Percentiles rank a stretch among this genome's conserved stretches.
Evolutionary conservation across 1,140 invertebrate genomes (phyloP).

Genomic region (Hylaeus volcanicus): DNA sequence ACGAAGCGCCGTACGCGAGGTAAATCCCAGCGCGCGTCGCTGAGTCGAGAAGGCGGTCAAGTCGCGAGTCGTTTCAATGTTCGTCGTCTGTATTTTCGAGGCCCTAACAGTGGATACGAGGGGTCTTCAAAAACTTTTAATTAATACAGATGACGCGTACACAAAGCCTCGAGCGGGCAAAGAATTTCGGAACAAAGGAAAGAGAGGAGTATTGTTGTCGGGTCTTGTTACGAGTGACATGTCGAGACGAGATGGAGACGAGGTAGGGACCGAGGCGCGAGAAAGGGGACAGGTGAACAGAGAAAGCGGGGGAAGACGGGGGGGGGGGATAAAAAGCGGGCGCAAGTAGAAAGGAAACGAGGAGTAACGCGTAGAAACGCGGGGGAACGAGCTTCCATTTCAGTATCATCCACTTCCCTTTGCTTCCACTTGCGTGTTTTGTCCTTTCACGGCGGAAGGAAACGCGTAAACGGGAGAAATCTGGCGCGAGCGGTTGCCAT

Average conservation of each 20-base stretch:
- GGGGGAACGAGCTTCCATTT: slow-evolving; percentile 54
- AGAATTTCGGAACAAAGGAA: slow-evolving; percentile 74
- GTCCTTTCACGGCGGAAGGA: slow-evolving; percentile 39
- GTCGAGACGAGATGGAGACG: slow-evolving; percentile 42
- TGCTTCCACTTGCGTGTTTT: slow-evolving; percentile 38
- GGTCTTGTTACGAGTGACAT: slow-evolving; percentile 71
- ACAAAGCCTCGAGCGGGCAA: slow-evolving; percentile 69
- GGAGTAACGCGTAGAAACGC: slow-evolving; percentile 49
- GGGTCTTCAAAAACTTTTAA: slow-evolving; percentile 73
- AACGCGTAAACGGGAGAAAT: slow-evolving; percentile 57
- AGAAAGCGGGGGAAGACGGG: neutral
- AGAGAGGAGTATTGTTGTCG: slow-evolving; percentile 72
- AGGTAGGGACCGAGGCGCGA: slow-evolving; percentile 13
- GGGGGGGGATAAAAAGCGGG: slow-evolving; percentile 20
- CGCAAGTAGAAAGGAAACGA: slow-evolving; percentile 24
- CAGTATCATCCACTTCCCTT: slow-evolving; percentile 53
- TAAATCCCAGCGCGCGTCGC: neutral
- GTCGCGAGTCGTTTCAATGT: slow-evolving; percentile 37
- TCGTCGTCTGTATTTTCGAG: slow-evolving; percentile 47
- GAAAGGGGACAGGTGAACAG: slow-evolving; percentile 9
- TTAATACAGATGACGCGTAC: slow-evolving; percentile 70
- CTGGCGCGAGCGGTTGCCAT: slow-evolving; percentile 39
- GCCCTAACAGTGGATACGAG: slow-evolving; percentile 52
- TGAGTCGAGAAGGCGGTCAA: slow-evolving; percentile 8
- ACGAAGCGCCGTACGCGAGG: neutral